Evolutionary conservation across 2,888 invertebrate genomes (phyloP).

Genomic region (Lithophane semibrunnea): DNA sequence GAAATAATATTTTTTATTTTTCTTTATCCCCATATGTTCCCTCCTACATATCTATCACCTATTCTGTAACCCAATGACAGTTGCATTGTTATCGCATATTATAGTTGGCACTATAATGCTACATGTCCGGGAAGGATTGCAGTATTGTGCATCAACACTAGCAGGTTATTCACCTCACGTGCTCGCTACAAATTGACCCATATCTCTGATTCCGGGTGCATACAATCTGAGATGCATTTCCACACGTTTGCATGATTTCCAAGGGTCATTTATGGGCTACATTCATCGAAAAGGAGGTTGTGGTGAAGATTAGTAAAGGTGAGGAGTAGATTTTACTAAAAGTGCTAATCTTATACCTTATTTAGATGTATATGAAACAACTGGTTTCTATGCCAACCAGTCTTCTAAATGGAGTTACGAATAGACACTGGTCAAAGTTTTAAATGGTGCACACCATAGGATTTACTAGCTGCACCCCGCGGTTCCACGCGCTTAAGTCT

Average conservation of each 20-base stretch:
- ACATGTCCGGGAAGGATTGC: constrained; percentile 35
- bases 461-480: too few species aligned
- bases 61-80: constrained; percentile 11
- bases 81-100: constrained; percentile 8
- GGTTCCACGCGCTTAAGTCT: too few species aligned
- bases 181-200: constrained; percentile 12
- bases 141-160: constrained; percentile 8
- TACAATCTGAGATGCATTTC: neutral
- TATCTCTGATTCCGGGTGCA: constrained; percentile 11
- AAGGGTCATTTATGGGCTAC: neutral
- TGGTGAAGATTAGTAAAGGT: neutral
- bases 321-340: neutral
- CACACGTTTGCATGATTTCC: neutral
- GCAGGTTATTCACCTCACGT: constrained; percentile 35
- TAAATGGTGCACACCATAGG: neutral
- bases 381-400: constrained; percentile 9
- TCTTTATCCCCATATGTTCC: neutral
- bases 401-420: neutral
- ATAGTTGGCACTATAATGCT: constrained; percentile 6
- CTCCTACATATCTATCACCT: neutral
- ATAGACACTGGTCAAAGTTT: neutral
- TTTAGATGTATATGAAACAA: neutral
- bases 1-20: neutral
- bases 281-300: neutral
- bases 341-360: neutral